Conservation (phyloP, 2,113 vertebrate species). For the Sterna hirundo region DNA sequence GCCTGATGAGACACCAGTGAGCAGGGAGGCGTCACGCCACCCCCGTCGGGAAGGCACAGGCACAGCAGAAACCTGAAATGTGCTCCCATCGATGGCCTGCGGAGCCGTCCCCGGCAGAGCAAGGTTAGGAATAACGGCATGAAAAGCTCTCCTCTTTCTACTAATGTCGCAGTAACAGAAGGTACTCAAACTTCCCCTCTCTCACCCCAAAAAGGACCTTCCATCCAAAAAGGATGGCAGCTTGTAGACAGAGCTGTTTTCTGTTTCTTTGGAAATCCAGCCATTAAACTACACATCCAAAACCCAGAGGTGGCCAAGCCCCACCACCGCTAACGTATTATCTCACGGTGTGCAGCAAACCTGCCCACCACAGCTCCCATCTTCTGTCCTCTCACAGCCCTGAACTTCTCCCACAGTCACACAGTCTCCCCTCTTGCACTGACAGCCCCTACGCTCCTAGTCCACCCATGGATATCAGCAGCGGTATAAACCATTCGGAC, state of each 20-base stretch:
- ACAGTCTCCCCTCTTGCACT: background rate
- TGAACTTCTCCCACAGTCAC: background rate
- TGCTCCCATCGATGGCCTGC: background rate
- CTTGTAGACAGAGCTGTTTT: background rate
- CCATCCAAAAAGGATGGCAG: background rate
- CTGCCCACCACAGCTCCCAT: background rate
- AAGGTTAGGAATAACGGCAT: background rate
- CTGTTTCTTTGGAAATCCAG: background rate
- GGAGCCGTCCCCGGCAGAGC: background rate
- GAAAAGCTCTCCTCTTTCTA: background rate
- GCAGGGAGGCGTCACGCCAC: background rate
- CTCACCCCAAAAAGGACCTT: background rate
- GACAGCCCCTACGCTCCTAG: background rate
- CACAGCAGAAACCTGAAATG: background rate
- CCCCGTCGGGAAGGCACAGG: fast-evolving
- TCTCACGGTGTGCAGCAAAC: background rate
- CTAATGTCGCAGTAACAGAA: too few relatives aligned
- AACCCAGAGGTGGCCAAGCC: background rate
- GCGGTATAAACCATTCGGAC: background rate
- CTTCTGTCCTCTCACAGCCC: background rate
- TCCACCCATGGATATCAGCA: background rate
- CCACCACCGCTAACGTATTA: background rate
- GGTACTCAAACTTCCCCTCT: background rate
- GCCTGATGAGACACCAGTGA: background rate
- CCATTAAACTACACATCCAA: background rate